Evolutionary conservation across 1,140 invertebrate species (phyloP).

Genomic region (Cataglyphis hispanica): DNA sequence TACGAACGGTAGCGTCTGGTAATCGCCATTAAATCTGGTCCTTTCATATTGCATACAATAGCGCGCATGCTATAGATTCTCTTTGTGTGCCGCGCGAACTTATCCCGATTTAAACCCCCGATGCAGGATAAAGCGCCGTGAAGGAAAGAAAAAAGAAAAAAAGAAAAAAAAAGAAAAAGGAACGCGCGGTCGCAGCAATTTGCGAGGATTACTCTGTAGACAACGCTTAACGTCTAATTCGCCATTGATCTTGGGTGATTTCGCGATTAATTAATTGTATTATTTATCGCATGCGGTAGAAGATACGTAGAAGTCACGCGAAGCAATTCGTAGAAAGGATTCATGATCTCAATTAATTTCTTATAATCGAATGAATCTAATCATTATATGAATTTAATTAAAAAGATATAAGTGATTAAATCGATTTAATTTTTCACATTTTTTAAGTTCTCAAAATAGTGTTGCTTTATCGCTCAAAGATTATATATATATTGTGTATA

Average conservation of each 20-base stretch:
- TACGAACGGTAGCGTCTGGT: conserved; percentile 38
- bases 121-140: neutral
- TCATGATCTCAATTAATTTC: too few species aligned
- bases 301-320: neutral
- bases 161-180: conserved; percentile 25
- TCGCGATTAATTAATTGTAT: conserved; percentile 4
- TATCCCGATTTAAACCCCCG: conserved; percentile 35
- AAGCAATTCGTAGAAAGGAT: neutral
- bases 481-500: neutral
- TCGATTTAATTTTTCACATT: neutral
- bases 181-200: conserved; percentile 20
- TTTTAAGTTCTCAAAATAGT: neutral
- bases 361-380: neutral
- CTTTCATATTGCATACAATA: conserved; percentile 47
- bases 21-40: conserved; percentile 60
- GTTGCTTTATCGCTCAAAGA: neutral
- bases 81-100: conserved; percentile 49
- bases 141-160: conserved; percentile 34
- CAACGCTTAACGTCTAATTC: conserved; percentile 27
- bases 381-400: neutral
- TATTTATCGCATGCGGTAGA: conserved; percentile 1
- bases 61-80: conserved; percentile 36
- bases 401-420: neutral
- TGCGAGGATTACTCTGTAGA: conserved; percentile 23
- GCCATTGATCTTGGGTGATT: conserved; percentile 6